Percentiles rank a stretch among this genome's conserved stretches.
phyloP scores from a whole-genome alignment of 2,797 vertebrate genomes.

The Lepidocolaptes lacrymiger region DNA sequence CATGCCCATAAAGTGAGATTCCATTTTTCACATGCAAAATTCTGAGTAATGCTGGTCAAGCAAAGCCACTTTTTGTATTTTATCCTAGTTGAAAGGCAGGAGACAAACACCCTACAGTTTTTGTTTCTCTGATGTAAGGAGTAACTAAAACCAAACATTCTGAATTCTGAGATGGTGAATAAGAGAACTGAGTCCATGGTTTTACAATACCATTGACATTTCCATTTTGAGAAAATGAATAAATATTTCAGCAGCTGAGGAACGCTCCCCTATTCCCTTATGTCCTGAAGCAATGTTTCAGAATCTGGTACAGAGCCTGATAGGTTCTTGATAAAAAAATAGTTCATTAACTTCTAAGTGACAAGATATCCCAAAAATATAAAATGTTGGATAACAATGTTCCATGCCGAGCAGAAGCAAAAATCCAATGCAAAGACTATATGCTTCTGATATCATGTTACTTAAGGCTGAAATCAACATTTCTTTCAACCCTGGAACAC shows the following conservation, averaged over 20 bases:
- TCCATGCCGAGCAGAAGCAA: neutral
- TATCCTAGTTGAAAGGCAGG: neutral
- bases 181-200: neutral
- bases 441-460: neutral
- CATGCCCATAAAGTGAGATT: neutral
- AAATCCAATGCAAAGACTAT: neutral
- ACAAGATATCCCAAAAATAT: neutral
- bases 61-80: neutral
- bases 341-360: neutral
- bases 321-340: neutral
- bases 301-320: neutral
- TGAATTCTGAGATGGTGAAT: neutral
- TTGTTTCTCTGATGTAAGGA: neutral
- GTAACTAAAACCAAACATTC: neutral
- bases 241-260: slow-evolving; percentile 6
- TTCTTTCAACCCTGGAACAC: neutral
- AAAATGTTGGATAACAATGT: neutral
- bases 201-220: neutral
- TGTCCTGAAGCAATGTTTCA: neutral
- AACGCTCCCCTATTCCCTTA: neutral
- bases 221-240: neutral
- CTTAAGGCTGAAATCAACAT: neutral
- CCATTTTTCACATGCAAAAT: neutral
- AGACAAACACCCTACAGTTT: neutral
- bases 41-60: neutral